Evolutionary conservation across 2,888 invertebrate species (phyloP).

Genomic region (Abrostola tripartita): DNA sequence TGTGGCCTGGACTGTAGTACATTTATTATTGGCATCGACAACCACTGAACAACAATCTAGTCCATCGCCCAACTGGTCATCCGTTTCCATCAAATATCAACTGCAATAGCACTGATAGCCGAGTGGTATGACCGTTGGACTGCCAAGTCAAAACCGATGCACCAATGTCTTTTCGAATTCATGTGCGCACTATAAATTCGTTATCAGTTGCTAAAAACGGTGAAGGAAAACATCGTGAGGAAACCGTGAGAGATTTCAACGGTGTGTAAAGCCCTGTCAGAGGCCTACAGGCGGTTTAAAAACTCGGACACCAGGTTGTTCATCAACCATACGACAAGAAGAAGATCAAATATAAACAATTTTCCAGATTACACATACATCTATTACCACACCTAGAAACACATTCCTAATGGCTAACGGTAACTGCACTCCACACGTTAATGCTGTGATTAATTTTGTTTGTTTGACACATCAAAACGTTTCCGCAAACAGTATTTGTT

Average conservation of each 20-base stretch:
- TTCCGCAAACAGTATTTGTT: conserved; percentile 43
- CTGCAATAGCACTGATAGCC: too few species aligned
- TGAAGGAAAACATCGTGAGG: too few species aligned
- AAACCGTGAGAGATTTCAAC: too few species aligned
- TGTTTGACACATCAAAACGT: conserved; percentile 56
- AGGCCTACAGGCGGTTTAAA: too few species aligned
- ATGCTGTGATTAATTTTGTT: conserved; percentile 52
- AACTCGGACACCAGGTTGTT: too few species aligned
- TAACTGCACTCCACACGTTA: conserved; percentile 42
- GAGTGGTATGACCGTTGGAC: too few species aligned
- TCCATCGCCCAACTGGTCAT: background rate
- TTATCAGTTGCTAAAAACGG: too few species aligned
- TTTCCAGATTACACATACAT: background rate
- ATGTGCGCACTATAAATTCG: too few species aligned
- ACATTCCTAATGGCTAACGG: conserved; percentile 13
- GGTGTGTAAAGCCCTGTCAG: too few species aligned
- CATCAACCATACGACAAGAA: too few species aligned
- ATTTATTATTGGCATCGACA: background rate
- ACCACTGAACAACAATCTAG: background rate
- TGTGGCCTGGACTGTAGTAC: background rate
- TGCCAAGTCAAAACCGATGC: too few species aligned
- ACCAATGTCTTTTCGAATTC: too few species aligned
- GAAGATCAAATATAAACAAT: background rate
- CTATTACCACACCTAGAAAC: conserved; percentile 19
- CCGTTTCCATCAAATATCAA: background rate